Conservation (phyloP, 2,113 vertebrate genomes). For the Chaetura pelagica region DNA sequence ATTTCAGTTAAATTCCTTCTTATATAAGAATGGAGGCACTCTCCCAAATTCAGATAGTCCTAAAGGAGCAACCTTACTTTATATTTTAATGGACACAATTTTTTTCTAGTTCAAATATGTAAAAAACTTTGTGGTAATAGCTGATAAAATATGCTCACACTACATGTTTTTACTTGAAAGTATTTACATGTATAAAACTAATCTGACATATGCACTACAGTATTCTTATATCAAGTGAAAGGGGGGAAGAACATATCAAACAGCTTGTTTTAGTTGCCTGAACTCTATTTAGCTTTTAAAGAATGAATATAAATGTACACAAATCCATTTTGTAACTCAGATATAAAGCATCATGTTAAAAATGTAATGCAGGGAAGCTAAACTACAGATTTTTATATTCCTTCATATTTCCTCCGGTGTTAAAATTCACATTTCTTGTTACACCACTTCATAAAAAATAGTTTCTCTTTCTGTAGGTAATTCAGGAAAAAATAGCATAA, state of each 20-base stretch:
- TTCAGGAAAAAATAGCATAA: neutral
- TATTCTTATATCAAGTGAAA: slow-evolving; percentile 10
- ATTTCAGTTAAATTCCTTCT: neutral
- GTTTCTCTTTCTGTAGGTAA: neutral
- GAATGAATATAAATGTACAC: slow-evolving; percentile 27
- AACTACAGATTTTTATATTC: neutral
- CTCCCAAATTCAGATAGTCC: neutral
- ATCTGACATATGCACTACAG: slow-evolving; percentile 14
- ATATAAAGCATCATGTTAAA: slow-evolving; percentile 39
- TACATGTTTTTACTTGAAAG: slow-evolving; percentile 33
- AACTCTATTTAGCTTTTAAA: slow-evolving; percentile 22
- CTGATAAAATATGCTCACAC: slow-evolving; percentile 30
- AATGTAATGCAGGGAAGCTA: slow-evolving; percentile 3
- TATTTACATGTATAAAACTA: slow-evolving; percentile 45
- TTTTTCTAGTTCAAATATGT: neutral
- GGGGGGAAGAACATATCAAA: neutral
- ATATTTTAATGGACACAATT: neutral
- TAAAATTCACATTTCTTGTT: slow-evolving; percentile 1
- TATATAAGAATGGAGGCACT: neutral
- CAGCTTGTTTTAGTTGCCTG: slow-evolving; percentile 44
- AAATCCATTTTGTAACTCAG: neutral
- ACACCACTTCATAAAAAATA: neutral
- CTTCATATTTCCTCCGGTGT: neutral
- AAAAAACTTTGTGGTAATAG: slow-evolving; percentile 17
- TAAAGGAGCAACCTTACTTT: neutral